These are phyloP conservation scores for Osmerus eperlanus DNA, from an alignment of 2,113 vertebrate species.

Conservation along the genomic window DNA sequence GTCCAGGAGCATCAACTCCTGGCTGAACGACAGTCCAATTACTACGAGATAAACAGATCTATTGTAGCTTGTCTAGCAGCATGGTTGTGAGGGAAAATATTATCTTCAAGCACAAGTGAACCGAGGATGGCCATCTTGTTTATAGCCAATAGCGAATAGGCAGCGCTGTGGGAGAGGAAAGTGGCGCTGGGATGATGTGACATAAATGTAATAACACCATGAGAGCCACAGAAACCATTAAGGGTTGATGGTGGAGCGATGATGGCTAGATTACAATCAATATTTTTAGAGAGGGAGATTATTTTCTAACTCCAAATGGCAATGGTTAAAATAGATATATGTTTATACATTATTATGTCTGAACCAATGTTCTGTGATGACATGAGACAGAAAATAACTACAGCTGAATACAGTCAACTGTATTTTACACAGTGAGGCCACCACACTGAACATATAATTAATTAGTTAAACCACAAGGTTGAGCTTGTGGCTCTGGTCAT, in stretches of 20 bases:
- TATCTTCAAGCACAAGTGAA: conserved; percentile 38
- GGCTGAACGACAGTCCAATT: background rate
- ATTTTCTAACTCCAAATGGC: no score
- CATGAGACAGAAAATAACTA: no score
- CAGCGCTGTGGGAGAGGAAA: no score
- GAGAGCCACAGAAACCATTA: conserved; percentile 24
- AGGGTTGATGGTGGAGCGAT: conserved; percentile 6
- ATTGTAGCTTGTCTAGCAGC: conserved; percentile 11
- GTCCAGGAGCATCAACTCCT: background rate
- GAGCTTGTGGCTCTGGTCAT: no score
- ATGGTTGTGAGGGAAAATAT: conserved; percentile 17
- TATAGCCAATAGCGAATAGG: background rate
- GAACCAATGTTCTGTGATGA: no score
- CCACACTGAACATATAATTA: no score
- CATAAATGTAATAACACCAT: conserved; percentile 43
- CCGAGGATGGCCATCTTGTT: background rate
- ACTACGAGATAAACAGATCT: conserved; percentile 39
- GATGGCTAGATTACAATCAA: conserved; percentile 22
- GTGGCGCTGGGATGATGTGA: background rate
- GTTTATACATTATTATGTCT: no score
- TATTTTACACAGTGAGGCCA: no score
- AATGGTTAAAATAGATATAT: no score
- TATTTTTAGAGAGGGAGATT: background rate
- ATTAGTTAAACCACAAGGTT: no score
- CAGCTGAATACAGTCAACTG: no score